These are phyloP conservation scores for Andrena hattorfiana DNA, from an alignment of 2,888 invertebrate genomes.

Conservation along the genomic window DNA sequence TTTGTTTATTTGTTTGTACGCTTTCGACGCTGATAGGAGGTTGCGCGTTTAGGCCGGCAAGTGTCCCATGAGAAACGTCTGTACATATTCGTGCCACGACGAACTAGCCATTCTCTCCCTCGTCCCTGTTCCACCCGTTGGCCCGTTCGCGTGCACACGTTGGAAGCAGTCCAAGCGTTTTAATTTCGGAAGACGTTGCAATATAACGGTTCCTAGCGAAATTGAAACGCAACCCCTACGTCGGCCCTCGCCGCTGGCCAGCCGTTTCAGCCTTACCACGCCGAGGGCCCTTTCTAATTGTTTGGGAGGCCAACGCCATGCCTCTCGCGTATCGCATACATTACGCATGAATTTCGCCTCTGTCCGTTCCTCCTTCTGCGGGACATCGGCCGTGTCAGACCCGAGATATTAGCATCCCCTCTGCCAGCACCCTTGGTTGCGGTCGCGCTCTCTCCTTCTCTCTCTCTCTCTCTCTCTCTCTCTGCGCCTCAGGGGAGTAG, in stretches of 20 bases:
- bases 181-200: constrained; percentile 78
- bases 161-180: constrained; percentile 73
- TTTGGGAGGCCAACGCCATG: constrained; percentile 78
- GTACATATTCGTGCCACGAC: constrained; percentile 42
- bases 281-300: constrained; percentile 80
- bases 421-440: constrained; percentile 20
- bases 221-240: constrained; percentile 78
- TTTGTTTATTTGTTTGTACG: too few species aligned
- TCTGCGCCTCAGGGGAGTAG: too few species aligned
- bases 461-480: too few species aligned
- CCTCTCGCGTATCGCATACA: constrained; percentile 69
- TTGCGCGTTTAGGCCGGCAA: constrained; percentile 36
- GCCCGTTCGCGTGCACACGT: constrained; percentile 57
- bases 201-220: constrained; percentile 81
- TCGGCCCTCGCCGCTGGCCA: constrained; percentile 48
- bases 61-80: constrained; percentile 61
- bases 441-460: background rate
- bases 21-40: too few species aligned
- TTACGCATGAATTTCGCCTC: constrained; percentile 73
- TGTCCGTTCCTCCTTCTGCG: constrained; percentile 62
- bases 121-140: background rate
- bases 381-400: constrained; percentile 52
- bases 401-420: constrained; percentile 63
- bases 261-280: constrained; percentile 47
- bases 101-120: constrained; percentile 13